Percentiles rank a stretch among this genome's conserved stretches.
These are phyloP conservation scores for Marasmarcha lunaedactyla DNA, from an alignment of 2,888 invertebrate genomes.

Conservation along the genomic window DNA sequence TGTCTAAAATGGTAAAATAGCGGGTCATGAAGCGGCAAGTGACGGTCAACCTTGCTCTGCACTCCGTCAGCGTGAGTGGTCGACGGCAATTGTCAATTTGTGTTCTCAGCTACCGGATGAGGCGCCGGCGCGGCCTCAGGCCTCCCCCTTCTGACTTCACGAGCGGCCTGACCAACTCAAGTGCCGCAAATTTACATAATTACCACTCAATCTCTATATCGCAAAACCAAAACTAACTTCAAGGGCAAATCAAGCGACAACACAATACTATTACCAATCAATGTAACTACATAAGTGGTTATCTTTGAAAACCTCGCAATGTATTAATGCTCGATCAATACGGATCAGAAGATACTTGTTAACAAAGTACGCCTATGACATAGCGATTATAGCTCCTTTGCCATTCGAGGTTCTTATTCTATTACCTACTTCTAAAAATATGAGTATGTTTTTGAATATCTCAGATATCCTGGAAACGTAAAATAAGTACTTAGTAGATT, in stretches of 20 bases:
- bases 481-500: too few species aligned
- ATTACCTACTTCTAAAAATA: too few species aligned
- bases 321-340: too few species aligned
- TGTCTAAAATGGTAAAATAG: conserved; percentile 16
- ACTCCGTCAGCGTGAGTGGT: conserved; percentile 29
- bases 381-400: too few species aligned
- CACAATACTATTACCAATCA: too few species aligned
- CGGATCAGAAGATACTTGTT: too few species aligned
- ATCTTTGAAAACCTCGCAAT: too few species aligned
- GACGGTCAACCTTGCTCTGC: conserved; percentile 33
- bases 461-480: too few species aligned
- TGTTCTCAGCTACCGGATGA: conserved; percentile 55
- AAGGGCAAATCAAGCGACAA: not conserved
- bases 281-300: too few species aligned
- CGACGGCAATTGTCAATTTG: conserved; percentile 61
- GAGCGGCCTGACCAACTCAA: conserved; percentile 32
- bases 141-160: conserved; percentile 56
- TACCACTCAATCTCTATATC: conserved; percentile 14
- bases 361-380: too few species aligned
- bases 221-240: not conserved
- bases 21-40: conserved; percentile 32
- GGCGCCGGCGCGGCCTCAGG: conserved; percentile 36
- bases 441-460: too few species aligned
- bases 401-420: too few species aligned
- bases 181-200: conserved; percentile 26